Evolutionary conservation across 2,113 vertebrate genomes (phyloP), one percentile per base, ranked within the genome.

Genomic region (Hemicordylus capensis): DNA sequence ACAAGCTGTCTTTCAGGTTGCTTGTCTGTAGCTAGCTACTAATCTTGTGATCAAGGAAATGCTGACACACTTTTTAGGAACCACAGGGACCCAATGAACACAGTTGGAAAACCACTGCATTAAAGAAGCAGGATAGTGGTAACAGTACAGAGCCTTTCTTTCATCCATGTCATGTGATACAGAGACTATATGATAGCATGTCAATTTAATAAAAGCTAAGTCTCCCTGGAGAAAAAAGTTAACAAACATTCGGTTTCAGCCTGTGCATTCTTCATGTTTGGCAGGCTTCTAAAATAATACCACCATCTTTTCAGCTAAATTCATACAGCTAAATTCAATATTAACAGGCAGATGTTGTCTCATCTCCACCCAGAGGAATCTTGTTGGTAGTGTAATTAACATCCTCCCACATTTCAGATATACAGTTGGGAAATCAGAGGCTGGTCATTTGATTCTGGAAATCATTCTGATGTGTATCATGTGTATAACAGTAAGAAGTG

Each of bases 321-420:
- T 80, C 67, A 10, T 31, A 77, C 14, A 24, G 31, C 58, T 85
- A 73, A 85, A 80, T 79, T 61, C 24, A 80, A 31, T 39, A 79
- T 28, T 34, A 72, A 19, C 44, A 56, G 31, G 8, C 63, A 59
- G 44, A 7, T 84, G 46, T 54, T 70, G 51, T 31, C 42, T 63
- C 56, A 79, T 14, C 15, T 63, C 8, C 24, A 24, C 42, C 39
- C 56, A 51, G 44, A 39, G 59, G 34, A 66, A 46, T 24, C 42
- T 75, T 63, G 20, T 34, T 74, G 20, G 61, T n/a, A 42, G 42
- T 51, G 72, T 72, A 8, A 4, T 66, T 56, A 86, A 75, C 59
- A 75, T 48, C 14, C 3, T 72, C 46, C 4, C 56, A 44, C 56
- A 24, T 76, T 26, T 61, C n/a, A 78, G 44, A 17, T 48, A 7